Conservation (phyloP, 2,113 vertebrate species). For the Nicator chloris region DNA sequence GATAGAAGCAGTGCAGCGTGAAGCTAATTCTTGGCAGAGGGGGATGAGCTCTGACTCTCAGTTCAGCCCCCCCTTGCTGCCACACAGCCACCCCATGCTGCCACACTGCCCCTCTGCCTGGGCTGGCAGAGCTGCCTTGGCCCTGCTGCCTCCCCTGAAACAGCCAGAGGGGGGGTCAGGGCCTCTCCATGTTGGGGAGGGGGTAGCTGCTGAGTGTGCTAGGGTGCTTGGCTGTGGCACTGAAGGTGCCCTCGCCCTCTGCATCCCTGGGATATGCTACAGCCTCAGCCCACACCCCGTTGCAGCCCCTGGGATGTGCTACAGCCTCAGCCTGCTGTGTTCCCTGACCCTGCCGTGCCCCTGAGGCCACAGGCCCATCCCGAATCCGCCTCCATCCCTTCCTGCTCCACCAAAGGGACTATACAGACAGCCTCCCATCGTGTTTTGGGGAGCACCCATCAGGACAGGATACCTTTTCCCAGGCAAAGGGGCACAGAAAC, state of each 20-base stretch:
- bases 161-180: fast-evolving
- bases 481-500: neutral
- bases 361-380: neutral
- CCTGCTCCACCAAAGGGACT: neutral
- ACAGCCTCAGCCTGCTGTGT: no score
- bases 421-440: neutral
- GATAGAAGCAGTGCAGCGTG: neutral
- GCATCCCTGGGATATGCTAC: neutral
- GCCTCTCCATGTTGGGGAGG: fast-evolving
- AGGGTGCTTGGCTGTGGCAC: fast-evolving
- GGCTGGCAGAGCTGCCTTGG: neutral
- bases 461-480: neutral
- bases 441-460: fast-evolving
- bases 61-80: neutral
- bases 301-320: fast-evolving
- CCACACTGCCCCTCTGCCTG: neutral
- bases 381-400: fast-evolving
- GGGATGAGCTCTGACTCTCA: neutral
- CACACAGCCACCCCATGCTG: neutral
- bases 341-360: fast-evolving
- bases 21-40: neutral
- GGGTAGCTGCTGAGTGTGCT: neutral
- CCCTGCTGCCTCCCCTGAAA: neutral
- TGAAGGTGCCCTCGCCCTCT: neutral
- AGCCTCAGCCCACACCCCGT: no score